Percentiles rank a stretch among this genome's conserved stretches.
These are phyloP conservation scores for Calidris pugnax DNA, from an alignment of 2,113 vertebrate species.

Conservation along the genomic window DNA sequence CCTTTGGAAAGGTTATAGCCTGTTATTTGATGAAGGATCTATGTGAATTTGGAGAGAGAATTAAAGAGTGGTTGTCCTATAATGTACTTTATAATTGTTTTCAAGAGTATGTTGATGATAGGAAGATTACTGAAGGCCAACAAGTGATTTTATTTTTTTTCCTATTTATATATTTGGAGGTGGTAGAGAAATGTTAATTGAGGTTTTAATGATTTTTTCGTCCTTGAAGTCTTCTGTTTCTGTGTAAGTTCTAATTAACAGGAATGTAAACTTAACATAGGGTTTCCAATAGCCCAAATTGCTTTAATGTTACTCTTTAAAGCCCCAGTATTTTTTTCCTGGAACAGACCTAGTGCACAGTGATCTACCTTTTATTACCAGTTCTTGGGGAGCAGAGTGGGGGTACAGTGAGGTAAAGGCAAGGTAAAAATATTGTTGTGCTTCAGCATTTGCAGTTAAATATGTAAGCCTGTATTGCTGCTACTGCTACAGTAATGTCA, in stretches of 20 bases:
- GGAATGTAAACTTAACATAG: background rate
- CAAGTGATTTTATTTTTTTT: background rate
- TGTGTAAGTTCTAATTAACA: background rate
- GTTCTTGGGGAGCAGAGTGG: background rate
- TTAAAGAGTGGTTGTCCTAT: background rate
- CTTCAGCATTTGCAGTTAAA: background rate
- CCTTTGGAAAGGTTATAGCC: background rate
- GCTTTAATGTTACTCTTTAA: background rate
- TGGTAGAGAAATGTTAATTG: background rate
- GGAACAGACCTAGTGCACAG: background rate
- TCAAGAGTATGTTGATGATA: background rate
- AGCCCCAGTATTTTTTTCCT: background rate
- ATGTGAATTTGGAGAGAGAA: background rate
- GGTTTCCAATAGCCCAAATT: background rate
- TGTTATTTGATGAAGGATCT: background rate
- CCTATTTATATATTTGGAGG: background rate
- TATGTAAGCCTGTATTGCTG: background rate
- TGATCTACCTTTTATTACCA: background rate
- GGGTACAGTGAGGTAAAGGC: background rate
- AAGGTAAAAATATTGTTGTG: background rate
- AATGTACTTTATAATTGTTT: background rate
- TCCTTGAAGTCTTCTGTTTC: background rate
- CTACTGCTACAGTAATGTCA: background rate
- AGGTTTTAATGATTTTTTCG: background rate
- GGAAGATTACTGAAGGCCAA: background rate